A percentile compares a stretch with the other conserved stretches of the same genome.
These are phyloP conservation scores for Drosophila pseudotalamancana DNA, from an alignment of 2,888 invertebrate species.

Conservation along the genomic window DNA sequence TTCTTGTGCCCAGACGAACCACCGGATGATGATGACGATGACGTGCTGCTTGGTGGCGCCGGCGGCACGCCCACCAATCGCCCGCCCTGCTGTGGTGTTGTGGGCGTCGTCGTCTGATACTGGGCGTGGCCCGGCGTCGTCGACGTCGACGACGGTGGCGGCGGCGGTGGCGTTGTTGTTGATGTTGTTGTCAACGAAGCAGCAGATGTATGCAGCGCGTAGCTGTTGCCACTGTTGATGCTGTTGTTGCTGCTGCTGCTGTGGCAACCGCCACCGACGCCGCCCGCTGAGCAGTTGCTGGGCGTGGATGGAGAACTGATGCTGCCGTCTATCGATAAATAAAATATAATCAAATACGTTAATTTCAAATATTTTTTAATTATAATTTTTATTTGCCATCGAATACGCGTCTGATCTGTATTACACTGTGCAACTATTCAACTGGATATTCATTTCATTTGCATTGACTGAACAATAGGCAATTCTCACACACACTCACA, in stretches of 20 bases:
- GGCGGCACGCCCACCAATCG: constrained; percentile 46
- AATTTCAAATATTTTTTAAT: not conserved
- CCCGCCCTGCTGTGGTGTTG: constrained; percentile 27
- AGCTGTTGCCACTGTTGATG: constrained; percentile 55
- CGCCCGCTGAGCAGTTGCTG: constrained; percentile 66
- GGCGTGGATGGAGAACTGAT: constrained; percentile 84
- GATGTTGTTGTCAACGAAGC: no score
- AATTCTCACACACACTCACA: not conserved
- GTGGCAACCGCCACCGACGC: constrained; percentile 47
- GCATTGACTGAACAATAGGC: constrained; percentile 12
- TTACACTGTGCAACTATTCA: not conserved
- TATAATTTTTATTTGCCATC: no score
- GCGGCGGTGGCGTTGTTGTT: constrained; percentile 66
- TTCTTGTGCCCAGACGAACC: constrained; percentile 88
- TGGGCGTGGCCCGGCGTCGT: not conserved
- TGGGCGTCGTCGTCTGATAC: constrained; percentile 21
- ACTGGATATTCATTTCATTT: constrained; percentile 1
- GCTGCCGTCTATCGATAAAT: constrained; percentile 75
- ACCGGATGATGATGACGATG: constrained; percentile 9
- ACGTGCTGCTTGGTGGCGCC: constrained; percentile 54
- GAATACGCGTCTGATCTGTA: not conserved
- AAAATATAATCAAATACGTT: not conserved
- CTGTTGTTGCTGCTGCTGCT: constrained; percentile 58
- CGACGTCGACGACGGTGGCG: constrained; percentile 37
- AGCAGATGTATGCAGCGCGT: constrained; percentile 34